phyloP scores from a whole-genome alignment of 2,113 vertebrate genomes.

The Hylia prasina region DNA sequence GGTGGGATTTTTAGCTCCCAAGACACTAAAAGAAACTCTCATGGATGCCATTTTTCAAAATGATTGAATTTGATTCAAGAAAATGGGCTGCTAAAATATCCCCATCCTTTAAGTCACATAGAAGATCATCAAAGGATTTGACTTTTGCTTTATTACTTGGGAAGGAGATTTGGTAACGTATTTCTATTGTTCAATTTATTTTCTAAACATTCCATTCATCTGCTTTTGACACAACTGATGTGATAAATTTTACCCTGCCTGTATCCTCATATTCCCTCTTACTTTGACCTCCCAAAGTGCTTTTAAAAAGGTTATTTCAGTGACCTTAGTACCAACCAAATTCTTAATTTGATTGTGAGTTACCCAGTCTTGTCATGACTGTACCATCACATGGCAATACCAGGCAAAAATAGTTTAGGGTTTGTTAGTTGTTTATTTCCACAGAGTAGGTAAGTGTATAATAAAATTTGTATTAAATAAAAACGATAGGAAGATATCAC shows the following conservation, averaged over 20 bases:
- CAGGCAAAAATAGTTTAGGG: not conserved
- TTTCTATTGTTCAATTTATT: not conserved
- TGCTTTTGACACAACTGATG: not conserved
- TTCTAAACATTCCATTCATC: not conserved
- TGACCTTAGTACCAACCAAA: not conserved
- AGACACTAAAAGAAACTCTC: not conserved
- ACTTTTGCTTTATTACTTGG: not conserved
- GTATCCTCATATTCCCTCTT: not conserved
- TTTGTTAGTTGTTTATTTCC: not conserved
- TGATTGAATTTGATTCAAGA: not conserved
- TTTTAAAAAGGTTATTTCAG: not conserved
- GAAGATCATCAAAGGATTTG: not conserved
- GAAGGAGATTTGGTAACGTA: not conserved
- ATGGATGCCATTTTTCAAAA: not conserved
- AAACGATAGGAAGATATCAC: accelerated
- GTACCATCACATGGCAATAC: not conserved
- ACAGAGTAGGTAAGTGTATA: not conserved
- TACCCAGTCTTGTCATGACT: not conserved
- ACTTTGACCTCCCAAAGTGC: not conserved
- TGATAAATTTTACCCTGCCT: not conserved
- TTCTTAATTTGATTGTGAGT: not conserved
- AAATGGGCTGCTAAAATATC: not conserved
- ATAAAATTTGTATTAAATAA: not conserved
- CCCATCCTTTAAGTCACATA: not conserved
- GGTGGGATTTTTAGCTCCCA: not conserved